phyloP scores from a whole-genome alignment of 2,797 vertebrate species.

The Semaprochilodus insignis region DNA sequence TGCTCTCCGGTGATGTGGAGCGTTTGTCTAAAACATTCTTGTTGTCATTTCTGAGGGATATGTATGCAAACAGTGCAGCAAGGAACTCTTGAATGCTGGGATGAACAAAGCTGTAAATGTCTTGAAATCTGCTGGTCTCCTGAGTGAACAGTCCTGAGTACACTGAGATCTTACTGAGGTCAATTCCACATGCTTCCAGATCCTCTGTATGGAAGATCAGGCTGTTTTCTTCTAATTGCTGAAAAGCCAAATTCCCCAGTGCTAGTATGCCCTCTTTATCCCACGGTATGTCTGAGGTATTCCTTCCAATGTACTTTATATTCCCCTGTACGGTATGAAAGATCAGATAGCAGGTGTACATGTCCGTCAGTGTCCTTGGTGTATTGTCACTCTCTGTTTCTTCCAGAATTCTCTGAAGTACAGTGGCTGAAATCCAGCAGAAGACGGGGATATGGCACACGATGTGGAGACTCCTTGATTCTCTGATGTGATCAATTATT shows the following conservation, averaged over 20 bases:
- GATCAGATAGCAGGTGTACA: background rate
- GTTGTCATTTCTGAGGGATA: background rate
- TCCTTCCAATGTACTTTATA: background rate
- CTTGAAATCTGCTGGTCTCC: background rate
- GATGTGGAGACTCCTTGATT: constrained; percentile 22
- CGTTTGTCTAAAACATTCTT: background rate
- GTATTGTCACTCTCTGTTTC: background rate
- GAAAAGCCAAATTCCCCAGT: background rate
- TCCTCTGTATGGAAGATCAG: background rate
- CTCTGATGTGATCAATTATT: constrained; percentile 22
- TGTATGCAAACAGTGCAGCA: constrained; percentile 19
- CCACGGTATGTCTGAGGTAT: background rate
- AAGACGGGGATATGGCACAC: background rate
- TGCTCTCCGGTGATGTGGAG: background rate
- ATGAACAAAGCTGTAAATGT: constrained; percentile 23
- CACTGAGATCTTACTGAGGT: background rate
- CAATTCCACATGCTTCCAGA: background rate
- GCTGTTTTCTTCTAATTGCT: background rate
- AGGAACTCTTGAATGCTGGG: constrained; percentile 28
- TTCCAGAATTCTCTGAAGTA: background rate
- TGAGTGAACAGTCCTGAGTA: constrained; percentile 4
- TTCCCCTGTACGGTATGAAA: constrained; percentile 24
- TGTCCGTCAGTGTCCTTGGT: background rate
- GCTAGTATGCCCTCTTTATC: background rate
- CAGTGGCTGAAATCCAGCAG: background rate